These are phyloP conservation scores for Stegana nigrithorax DNA, from an alignment of 2,888 invertebrate species.

Conservation along the genomic window DNA sequence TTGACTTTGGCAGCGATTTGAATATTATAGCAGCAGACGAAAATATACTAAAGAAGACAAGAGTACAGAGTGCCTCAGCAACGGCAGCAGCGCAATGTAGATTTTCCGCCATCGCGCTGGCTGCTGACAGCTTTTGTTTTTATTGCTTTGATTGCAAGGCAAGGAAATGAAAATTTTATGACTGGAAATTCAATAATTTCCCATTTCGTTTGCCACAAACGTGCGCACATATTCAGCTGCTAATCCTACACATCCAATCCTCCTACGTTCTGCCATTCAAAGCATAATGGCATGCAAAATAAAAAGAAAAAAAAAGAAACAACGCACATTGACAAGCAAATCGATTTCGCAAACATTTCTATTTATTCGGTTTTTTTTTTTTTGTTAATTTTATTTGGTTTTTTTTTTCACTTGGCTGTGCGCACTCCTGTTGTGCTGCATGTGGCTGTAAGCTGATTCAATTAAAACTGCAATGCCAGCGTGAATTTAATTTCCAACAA, in stretches of 20 bases:
- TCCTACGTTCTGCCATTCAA: too few species aligned
- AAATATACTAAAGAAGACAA: not conserved
- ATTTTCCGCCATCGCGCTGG: not conserved
- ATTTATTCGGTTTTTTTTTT: not conserved
- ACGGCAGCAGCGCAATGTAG: not conserved
- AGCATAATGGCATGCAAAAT: too few species aligned
- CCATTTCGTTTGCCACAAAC: not conserved
- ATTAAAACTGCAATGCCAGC: not conserved
- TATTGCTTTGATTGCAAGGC: not conserved
- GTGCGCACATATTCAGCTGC: too few species aligned
- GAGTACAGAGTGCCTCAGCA: not conserved
- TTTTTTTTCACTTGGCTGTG: not conserved
- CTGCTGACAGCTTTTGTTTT: not conserved
- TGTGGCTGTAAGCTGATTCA: not conserved
- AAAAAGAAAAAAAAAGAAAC: too few species aligned
- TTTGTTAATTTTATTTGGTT: not conserved
- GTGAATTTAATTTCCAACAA: too few species aligned
- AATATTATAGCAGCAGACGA: not conserved
- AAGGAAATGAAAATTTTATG: constrained; percentile 29
- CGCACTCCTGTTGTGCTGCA: not conserved
- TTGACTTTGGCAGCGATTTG: constrained; percentile 4
- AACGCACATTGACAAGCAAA: too few species aligned
- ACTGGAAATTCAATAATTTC: constrained; percentile 32
- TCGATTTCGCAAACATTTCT: not conserved
- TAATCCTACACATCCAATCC: too few species aligned